A percentile compares a stretch with the other conserved stretches of the same genome.
phyloP scores from a whole-genome alignment of 2,113 vertebrate species.

The Proterorhinus semilunaris region DNA sequence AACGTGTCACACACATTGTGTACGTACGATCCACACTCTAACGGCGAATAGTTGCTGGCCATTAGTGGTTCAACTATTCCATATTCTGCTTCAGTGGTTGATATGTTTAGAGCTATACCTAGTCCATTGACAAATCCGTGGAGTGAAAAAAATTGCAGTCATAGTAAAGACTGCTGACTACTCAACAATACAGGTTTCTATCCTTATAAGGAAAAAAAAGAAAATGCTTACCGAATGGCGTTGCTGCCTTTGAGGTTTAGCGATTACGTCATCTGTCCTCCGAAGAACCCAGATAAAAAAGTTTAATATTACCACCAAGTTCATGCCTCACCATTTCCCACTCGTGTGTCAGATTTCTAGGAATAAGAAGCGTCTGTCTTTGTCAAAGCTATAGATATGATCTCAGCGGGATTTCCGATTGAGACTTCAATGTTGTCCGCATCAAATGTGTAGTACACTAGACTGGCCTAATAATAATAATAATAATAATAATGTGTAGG shows the following conservation, averaged over 20 bases:
- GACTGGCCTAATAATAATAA: constrained; percentile 64
- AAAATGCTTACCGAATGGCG: constrained; percentile 78
- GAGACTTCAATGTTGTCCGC: constrained; percentile 18
- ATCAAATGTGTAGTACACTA: constrained; percentile 62
- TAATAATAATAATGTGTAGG: constrained; percentile 25
- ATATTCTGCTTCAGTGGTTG: constrained; percentile 16
- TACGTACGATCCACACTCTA: constrained; percentile 79
- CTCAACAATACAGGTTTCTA: not conserved
- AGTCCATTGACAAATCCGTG: constrained; percentile 86
- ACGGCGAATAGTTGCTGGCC: constrained; percentile 66
- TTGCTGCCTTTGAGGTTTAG: constrained; percentile 86
- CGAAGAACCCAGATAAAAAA: constrained; percentile 10
- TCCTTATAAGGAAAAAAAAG: not conserved
- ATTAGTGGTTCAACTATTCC: constrained; percentile 26
- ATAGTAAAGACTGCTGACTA: not conserved
- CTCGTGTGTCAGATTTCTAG: fast-evolving
- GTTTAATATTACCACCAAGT: not conserved
- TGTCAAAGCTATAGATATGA: fast-evolving
- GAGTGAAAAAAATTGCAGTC: not conserved
- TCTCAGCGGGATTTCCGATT: fast-evolving
- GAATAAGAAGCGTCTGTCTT: constrained; percentile 72
- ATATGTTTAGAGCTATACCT: constrained; percentile 55
- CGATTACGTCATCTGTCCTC: constrained; percentile 66
- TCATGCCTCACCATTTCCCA: constrained; percentile 64
- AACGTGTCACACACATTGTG: not conserved